Base-by-base conservation (phyloP, 2,888 invertebrate species). In the Pegoplata infirma region DNA sequence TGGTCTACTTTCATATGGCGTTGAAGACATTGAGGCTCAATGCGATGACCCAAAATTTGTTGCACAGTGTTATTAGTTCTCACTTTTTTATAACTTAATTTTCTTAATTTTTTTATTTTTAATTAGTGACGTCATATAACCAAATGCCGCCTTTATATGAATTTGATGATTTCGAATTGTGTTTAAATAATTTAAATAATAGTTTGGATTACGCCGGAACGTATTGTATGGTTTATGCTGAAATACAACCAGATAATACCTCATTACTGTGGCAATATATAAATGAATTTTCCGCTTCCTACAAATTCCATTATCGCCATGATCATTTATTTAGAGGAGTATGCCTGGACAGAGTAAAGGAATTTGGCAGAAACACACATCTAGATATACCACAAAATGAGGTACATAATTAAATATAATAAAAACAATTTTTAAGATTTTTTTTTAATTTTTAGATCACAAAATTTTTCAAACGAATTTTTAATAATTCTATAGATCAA, bases 101-200 rank as follows among this genome's bases (percentile, higher is more conserved):
- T 10, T 6, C 2, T 61, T 28, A 17, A 25, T n/a, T n/a, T n/a
- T n/a, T n/a, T n/a, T n/a, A 47, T 7, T 7, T 32, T n/a, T 19
- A 14, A 23, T 14, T 16, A 87, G 87, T 85, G 71, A 84, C 86
- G 1, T 76, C 72, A 3, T 88, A 88, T 59, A 83, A 81, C 17
- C 76, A 83, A 78, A 85, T 88, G 87, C 88, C 88, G 0, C 76
- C 84, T 0, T 14, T 88, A 6, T 82, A 82, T 12, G 68, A 80
- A 2, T 66, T 87, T 10, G 88, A 87, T 3, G 86, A 88, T 69
- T 88, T 86, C 44, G 86, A 87, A 71, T 74, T 76, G 5, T 88
- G 88, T 46, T 75, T 85, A 23, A 90, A 93, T 89, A 94, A 94
- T n/a, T n/a, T n/a, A 88, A 0, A 36, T 1, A 28, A 64, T 3